Evolutionary conservation across 1,140 invertebrate species (phyloP), one percentile per base, ranked within the genome.

Genomic region (Dolichoris vasculosae): DNA sequence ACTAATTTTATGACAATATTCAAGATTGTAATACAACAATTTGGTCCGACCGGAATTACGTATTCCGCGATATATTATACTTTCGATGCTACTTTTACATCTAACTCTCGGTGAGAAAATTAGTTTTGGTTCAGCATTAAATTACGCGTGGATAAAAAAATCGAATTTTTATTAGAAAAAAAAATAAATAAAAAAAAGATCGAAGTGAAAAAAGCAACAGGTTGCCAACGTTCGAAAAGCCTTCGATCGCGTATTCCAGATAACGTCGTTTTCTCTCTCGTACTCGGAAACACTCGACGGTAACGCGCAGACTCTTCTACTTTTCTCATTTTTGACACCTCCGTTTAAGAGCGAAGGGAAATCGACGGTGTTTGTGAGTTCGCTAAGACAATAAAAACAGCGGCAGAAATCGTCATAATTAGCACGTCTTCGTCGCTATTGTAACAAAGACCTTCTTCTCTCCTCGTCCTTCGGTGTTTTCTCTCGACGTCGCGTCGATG

Each of bases 341-440:
- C 6, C 32, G 32, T 46, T n/a, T 20, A 15, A 67, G 32, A 67
- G 30, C 3, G 30, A 38, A 2, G n/a, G 0, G 59, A 15, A 30
- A 20, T 20, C 13, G 15, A 78, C 30, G 23, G 8, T 2, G 43
- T 40, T 46, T 26, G 11, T 76, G 73, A n/a, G 2, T 2, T 46
- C 30, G 55, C 35, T 30, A 32, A 35, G 26, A 55, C n/a, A 26
- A 20, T 30, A 40, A 32, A 51, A 26, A 55, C 9, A 17, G 51
- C 9, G 43, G 43, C 9, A 46, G 20, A 35, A 67, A 64, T 83
- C 71, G 82, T 83, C 82, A 69, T 78, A 77, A 84, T 84, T 83
- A 76, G 40, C 75, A n/a, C 23, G 30, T 67, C 35, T 20, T 20
- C 15, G 55, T 81, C 79, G 67, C 26, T 64, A 38, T 75, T 51